These are phyloP conservation scores for Geotrupes spiniger DNA, from an alignment of 2,888 invertebrate genomes.

Conservation along the genomic window DNA sequence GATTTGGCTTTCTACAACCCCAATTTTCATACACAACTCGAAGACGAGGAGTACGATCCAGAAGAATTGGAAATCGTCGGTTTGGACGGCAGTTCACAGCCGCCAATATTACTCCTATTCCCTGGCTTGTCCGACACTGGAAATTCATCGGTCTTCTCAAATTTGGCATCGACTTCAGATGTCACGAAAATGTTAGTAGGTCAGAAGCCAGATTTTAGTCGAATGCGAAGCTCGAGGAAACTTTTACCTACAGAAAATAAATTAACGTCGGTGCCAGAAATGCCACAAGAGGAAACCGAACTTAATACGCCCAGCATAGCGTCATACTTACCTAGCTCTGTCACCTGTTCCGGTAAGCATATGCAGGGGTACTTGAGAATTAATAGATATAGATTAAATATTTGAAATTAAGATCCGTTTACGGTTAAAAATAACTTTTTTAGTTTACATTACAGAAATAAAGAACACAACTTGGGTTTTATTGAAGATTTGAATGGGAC, in stretches of 20 bases:
- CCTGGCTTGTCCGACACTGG: slow-evolving; percentile 32
- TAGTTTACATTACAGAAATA: too few species aligned
- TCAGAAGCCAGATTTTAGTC: slow-evolving; percentile 36
- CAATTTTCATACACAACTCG: slow-evolving; percentile 23
- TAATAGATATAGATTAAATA: too few species aligned
- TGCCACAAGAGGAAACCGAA: slow-evolving; percentile 23
- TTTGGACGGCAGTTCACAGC: slow-evolving; percentile 26
- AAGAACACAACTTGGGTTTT: too few species aligned
- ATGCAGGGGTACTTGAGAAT: not conserved
- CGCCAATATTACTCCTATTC: slow-evolving; percentile 35
- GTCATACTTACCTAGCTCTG: not conserved
- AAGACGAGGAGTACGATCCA: slow-evolving; percentile 25
- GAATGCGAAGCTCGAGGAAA: slow-evolving; percentile 33
- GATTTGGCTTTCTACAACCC: slow-evolving; percentile 46
- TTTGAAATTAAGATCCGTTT: not conserved
- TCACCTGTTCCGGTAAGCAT: slow-evolving; percentile 2
- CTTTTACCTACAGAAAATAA: slow-evolving; percentile 24
- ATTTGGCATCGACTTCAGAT: slow-evolving; percentile 29
- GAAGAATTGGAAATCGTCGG: slow-evolving; percentile 33
- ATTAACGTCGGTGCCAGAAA: slow-evolving; percentile 23
- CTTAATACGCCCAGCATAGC: not conserved
- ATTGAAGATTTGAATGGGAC: too few species aligned
- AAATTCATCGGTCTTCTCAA: slow-evolving; percentile 8
- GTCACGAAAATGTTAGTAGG: slow-evolving; percentile 40
- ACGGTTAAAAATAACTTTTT: not conserved